Percentiles rank a stretch among this genome's conserved stretches.
Evolutionary conservation across 1,140 invertebrate species (phyloP).

Genomic region (Euura lappo): DNA sequence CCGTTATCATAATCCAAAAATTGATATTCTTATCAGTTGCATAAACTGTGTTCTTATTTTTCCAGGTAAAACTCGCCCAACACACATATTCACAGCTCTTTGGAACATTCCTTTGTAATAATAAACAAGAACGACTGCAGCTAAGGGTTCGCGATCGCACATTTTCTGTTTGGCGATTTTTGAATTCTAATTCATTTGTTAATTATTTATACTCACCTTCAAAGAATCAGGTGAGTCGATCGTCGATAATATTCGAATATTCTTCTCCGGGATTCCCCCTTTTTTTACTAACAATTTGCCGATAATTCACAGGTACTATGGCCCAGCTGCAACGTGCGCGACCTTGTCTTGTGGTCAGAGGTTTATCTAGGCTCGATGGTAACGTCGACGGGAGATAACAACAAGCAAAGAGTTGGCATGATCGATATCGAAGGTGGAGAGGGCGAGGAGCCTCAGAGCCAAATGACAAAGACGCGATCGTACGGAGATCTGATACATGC

Average conservation of each 20-base stretch:
- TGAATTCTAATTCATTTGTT: constrained; percentile 77
- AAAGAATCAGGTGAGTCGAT: constrained; percentile 52
- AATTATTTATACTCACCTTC: constrained; percentile 84
- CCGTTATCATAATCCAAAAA: not conserved
- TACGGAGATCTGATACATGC: constrained; percentile 78
- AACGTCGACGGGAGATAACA: constrained; percentile 48
- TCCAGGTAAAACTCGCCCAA: constrained; percentile 91
- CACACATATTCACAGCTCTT: constrained; percentile 96
- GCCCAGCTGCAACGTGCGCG: constrained; percentile 83
- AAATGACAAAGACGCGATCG: constrained; percentile 79
- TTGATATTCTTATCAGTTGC: not conserved
- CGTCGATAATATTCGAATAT: not conserved
- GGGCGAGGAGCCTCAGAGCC: constrained; percentile 54
- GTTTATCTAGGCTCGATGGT: constrained; percentile 77
- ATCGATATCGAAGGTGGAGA: constrained; percentile 55
- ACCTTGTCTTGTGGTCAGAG: constrained; percentile 83
- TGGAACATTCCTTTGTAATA: constrained; percentile 96
- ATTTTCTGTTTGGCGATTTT: constrained; percentile 88
- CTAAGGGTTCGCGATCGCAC: constrained; percentile 74
- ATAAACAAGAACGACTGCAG: constrained; percentile 74
- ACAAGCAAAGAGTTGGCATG: constrained; percentile 51
- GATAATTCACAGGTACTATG: constrained; percentile 74
- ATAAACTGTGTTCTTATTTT: constrained; percentile 36
- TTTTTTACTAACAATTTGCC: not conserved
- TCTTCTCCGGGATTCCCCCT: not conserved